Conservation (phyloP, 64 coral and sea anemone species). For the Stichodactyla mertensii region DNA sequence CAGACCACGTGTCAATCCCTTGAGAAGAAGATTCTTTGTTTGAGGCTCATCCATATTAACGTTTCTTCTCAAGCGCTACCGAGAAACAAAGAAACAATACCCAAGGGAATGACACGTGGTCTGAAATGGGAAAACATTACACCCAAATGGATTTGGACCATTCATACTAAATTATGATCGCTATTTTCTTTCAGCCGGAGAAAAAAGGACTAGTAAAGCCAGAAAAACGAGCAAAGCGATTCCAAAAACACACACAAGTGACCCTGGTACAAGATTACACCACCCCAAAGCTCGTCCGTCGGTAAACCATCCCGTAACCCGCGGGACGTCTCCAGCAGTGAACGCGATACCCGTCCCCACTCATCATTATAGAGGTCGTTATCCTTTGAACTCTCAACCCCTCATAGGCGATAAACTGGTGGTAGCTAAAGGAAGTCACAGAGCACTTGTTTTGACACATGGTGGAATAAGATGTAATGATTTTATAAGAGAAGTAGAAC, state of each 20-base stretch:
- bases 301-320: background rate
- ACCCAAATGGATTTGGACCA: background rate
- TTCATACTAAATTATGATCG: background rate
- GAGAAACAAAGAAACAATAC: too few species aligned
- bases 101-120: too few species aligned
- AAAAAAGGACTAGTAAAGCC: background rate
- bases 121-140: too few species aligned
- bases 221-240: background rate
- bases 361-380: background rate
- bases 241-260: background rate
- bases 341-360: background rate
- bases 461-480: constrained; percentile 78
- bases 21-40: too few species aligned
- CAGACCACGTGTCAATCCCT: too few species aligned
- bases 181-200: background rate
- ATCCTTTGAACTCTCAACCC: constrained; percentile 45
- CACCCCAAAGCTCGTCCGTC: background rate
- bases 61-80: too few species aligned
- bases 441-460: constrained; percentile 67
- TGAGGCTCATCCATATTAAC: too few species aligned
- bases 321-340: background rate
- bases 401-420: constrained; percentile 60
- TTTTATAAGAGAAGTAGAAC: constrained; percentile 56
- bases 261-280: background rate
- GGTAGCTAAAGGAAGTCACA: constrained; percentile 69